These are phyloP conservation scores for Drosophila nebulosa DNA, from an alignment of 1,140 invertebrate genomes.

Conservation along the genomic window DNA sequence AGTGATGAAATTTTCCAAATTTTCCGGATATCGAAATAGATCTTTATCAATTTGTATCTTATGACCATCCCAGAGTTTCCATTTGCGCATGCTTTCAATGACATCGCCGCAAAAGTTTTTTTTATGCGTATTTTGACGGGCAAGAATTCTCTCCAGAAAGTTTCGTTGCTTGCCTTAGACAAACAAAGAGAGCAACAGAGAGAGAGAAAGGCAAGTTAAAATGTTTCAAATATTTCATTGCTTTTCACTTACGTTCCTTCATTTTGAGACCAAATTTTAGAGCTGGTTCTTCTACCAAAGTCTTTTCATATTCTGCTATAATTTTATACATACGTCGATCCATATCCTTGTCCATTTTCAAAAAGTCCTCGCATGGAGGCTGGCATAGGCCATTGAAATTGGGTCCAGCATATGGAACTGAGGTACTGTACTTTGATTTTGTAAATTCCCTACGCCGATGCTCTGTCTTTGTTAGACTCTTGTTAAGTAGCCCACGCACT, in stretches of 20 bases:
- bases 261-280: neutral
- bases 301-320: slow-evolving; percentile 30
- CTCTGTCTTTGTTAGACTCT: neutral
- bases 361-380: neutral
- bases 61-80: slow-evolving; percentile 20
- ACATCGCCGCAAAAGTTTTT: slow-evolving; percentile 40
- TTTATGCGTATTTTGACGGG: neutral
- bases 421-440: neutral
- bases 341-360: neutral
- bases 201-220: neutral
- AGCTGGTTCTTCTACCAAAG: neutral
- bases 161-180: slow-evolving; percentile 20
- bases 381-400: slow-evolving; percentile 6
- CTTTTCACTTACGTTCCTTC: slow-evolving; percentile 24
- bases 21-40: neutral
- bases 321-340: slow-evolving; percentile 27
- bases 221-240: neutral
- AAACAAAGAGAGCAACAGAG: neutral
- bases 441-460: slow-evolving; percentile 5
- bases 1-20: slow-evolving; percentile 4
- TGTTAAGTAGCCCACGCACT: neutral
- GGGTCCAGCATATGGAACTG: slow-evolving; percentile 40
- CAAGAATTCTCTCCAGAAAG: neutral
- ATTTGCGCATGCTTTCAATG: slow-evolving; percentile 33
- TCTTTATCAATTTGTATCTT: neutral